Percentiles rank a stretch among this genome's conserved stretches.
phyloP scores from a whole-genome alignment of 2,888 invertebrate species.

The Dioctria linearis region DNA sequence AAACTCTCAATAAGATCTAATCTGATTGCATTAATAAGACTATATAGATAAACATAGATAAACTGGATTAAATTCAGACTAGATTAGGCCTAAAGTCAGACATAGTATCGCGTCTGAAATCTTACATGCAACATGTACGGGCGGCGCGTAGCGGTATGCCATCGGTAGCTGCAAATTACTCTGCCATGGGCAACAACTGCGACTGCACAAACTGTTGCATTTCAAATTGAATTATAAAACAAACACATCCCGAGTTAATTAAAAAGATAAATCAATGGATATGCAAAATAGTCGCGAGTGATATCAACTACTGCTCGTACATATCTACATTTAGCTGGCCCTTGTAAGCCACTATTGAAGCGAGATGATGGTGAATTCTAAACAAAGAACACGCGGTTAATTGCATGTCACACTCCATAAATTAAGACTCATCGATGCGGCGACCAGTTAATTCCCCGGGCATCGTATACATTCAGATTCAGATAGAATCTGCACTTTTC shows the following conservation, averaged over 20 bases:
- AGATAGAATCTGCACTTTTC: constrained; percentile 30
- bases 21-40: constrained; percentile 26
- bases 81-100: background rate
- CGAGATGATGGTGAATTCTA: constrained; percentile 14
- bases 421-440: constrained; percentile 46
- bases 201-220: constrained; percentile 17
- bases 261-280: constrained; percentile 43
- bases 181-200: background rate
- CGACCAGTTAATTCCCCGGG: constrained; percentile 5
- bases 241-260: constrained; percentile 45
- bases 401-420: constrained; percentile 53
- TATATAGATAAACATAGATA: constrained; percentile 13
- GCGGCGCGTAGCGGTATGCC: background rate
- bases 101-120: background rate
- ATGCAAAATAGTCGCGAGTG: constrained; percentile 34
- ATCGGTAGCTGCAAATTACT: background rate
- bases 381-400: constrained; percentile 49
- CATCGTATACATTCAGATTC: constrained; percentile 3
- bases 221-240: constrained; percentile 47
- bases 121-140: background rate
- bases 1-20: background rate
- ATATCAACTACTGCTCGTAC: background rate
- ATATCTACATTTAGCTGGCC: background rate
- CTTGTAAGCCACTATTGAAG: constrained; percentile 3
- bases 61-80: constrained; percentile 13